Conservation (phyloP, 2,113 vertebrate genomes). For the Gopherus evgoodei region DNA sequence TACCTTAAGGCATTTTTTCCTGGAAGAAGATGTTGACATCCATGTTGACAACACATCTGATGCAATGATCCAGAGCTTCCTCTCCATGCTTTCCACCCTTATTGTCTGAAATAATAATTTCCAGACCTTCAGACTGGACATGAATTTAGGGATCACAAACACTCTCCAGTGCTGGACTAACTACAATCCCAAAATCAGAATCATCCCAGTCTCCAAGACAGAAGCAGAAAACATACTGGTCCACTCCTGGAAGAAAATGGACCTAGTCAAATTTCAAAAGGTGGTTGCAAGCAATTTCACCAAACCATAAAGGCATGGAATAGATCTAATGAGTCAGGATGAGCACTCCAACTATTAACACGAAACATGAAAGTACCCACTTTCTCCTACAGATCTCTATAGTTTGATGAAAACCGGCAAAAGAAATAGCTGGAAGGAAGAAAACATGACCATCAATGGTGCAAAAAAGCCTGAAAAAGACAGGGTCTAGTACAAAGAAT, state of each 20-base stretch:
- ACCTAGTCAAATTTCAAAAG: neutral
- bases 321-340: neutral
- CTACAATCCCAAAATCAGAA: neutral
- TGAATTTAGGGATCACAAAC: neutral
- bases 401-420: neutral
- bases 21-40: neutral
- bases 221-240: neutral
- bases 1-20: fast-evolving
- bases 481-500: neutral
- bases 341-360: neutral
- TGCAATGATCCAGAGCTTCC: neutral
- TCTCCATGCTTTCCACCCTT: neutral
- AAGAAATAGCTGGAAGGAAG: neutral
- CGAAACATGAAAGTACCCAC: neutral
- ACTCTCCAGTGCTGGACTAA: neutral
- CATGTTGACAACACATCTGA: neutral
- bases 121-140: neutral
- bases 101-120: neutral
- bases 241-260: neutral
- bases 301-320: neutral
- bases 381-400: neutral
- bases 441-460: neutral
- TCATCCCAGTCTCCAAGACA: neutral
- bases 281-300: neutral
- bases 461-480: neutral